Evolutionary conservation across 2,888 invertebrate genomes (phyloP), one percentile per base, ranked within the genome.

Genomic region (Oasisia sp.): DNA sequence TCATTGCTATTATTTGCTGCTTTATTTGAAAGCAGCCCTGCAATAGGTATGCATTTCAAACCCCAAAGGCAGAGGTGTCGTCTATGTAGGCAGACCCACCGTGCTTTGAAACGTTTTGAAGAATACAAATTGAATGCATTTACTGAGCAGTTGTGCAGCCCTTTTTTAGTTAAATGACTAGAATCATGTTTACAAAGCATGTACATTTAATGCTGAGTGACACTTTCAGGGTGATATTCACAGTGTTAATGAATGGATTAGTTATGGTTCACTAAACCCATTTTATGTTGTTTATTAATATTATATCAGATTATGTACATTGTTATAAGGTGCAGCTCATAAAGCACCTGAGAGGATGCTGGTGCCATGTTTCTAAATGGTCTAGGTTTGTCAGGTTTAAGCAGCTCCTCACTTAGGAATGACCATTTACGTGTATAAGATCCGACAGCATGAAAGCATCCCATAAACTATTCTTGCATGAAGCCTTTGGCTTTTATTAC

Each of bases 1-100:
- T n/a, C 74, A 27, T 74, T 74, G n/a, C 74, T 74, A 74, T 74
- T 74, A 74, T 74, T 74, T 27, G 74, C 74, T 74, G 74, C n/a
- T 27, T 74, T 74, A 4, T 27, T 19, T 74, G 19, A 11, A 56
- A 56, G 11, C 27, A 19, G 2, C 12, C 9, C 50, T 50, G 50
- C 50, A 50, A 9, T 9, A 50, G 50, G 50, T 50, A 50, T 8
- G 50, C 74, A 74, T 74, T 74, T 74, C 74, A 74, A 74, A 74
- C n/a, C 74, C 50, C 27, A 74, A 74, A 74, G 74, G 74, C 8
- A 74, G 38, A 19, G 74, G 27, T 74, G n/a, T 27, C 27, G 7
- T 74, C 27, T 27, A 74, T 27, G 74, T 74, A 74, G 19, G 27
- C 74, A 19, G 19, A 74, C 5, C 14, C 74, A 27, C 14, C 14